These are phyloP conservation scores for Selenia dentaria DNA, from an alignment of 2,888 invertebrate genomes.

Conservation along the genomic window DNA sequence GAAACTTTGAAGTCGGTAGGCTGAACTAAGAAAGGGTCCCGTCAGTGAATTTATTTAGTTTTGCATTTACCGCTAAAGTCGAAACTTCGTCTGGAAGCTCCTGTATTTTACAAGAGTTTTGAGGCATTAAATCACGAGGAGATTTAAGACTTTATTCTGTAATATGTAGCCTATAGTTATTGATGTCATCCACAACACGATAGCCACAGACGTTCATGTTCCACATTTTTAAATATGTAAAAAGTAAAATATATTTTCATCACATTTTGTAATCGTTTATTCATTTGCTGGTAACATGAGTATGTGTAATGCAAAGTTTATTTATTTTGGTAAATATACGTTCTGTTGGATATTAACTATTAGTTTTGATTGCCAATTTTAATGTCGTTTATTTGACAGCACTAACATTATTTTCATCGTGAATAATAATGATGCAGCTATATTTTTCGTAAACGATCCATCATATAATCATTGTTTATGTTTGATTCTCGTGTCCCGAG, in stretches of 20 bases:
- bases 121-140: slow-evolving; percentile 27
- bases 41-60: slow-evolving; percentile 37
- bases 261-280: no score
- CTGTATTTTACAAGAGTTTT: slow-evolving; percentile 30
- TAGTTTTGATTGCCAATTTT: slow-evolving; percentile 17
- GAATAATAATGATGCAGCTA: slow-evolving; percentile 12
- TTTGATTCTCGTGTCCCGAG: slow-evolving; percentile 35
- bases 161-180: no score
- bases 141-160: neutral
- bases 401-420: slow-evolving; percentile 7
- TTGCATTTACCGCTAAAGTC: slow-evolving; percentile 29
- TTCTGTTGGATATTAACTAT: no score
- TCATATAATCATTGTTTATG: slow-evolving; percentile 18
- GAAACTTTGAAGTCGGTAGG: slow-evolving; percentile 44
- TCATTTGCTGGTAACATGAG: no score
- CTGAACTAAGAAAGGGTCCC: slow-evolving; percentile 37
- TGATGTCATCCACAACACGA: no score
- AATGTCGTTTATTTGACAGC: slow-evolving; percentile 12
- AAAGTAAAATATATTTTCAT: no score
- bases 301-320: no score
- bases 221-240: no score
- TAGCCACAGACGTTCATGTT: no score
- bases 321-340: no score
- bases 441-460: slow-evolving; percentile 1
- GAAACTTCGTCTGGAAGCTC: slow-evolving; percentile 40